These are phyloP conservation scores for Allacma fusca DNA, from an alignment of 2,888 invertebrate species.

Conservation along the genomic window DNA sequence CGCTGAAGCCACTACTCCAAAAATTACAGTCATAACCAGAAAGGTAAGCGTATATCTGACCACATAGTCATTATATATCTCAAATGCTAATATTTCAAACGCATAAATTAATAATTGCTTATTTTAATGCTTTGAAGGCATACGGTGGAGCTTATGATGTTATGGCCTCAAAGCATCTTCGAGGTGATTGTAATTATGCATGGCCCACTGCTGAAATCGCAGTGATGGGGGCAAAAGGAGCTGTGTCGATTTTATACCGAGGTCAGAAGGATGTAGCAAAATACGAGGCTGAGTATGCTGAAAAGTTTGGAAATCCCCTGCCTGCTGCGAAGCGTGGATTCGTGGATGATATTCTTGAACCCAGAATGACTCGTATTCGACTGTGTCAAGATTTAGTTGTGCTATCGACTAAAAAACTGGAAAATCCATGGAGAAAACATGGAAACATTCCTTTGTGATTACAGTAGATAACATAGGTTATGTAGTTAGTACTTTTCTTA, in stretches of 20 bases:
- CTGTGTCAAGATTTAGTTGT: constrained; percentile 71
- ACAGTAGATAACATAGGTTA: too few species aligned
- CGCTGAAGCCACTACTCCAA: constrained; percentile 76
- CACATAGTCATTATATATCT: too few species aligned
- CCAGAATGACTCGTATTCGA: constrained; percentile 69
- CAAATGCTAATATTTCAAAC: too few species aligned
- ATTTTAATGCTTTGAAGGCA: constrained; percentile 64
- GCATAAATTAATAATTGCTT: too few species aligned
- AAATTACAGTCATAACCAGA: constrained; percentile 74
- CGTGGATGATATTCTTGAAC: constrained; percentile 74
- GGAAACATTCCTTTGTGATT: constrained; percentile 73
- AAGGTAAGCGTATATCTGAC: too few species aligned
- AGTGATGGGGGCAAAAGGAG: constrained; percentile 76
- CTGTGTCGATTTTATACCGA: constrained; percentile 72
- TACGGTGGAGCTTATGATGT: constrained; percentile 74
- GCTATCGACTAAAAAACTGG: constrained; percentile 69
- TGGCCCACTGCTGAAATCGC: constrained; percentile 78
- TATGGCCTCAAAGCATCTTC: constrained; percentile 75
- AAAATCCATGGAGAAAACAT: constrained; percentile 73
- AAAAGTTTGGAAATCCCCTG: constrained; percentile 74
- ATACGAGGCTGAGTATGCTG: constrained; percentile 71
- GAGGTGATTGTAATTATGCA: constrained; percentile 75
- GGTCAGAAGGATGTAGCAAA: constrained; percentile 67
- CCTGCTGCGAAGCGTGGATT: constrained; percentile 73
- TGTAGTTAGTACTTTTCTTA: too few species aligned